Percentiles rank a stretch among this genome's conserved stretches.
Evolutionary conservation across 1,140 invertebrate species (phyloP).

Genomic region (Drosophila kohkoa): DNA sequence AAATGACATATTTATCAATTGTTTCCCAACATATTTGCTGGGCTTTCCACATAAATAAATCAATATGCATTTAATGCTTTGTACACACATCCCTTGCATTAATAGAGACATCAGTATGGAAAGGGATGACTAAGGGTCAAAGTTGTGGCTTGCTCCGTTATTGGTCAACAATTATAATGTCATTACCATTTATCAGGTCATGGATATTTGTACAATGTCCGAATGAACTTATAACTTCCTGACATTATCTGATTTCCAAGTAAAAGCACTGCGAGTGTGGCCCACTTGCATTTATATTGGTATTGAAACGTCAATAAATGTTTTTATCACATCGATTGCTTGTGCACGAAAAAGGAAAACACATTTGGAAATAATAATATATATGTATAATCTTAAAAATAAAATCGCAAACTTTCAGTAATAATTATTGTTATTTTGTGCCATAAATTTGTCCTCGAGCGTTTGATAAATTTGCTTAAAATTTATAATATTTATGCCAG

Average conservation of each 20-base stretch:
- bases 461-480: constrained; percentile 34
- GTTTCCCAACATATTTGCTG: neutral
- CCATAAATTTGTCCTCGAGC: constrained; percentile 25
- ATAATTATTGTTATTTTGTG: constrained; percentile 36
- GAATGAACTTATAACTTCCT: no score
- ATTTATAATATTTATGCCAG: constrained; percentile 35
- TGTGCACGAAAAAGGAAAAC: neutral
- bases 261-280: constrained; percentile 3
- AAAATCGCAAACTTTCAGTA: constrained; percentile 5
- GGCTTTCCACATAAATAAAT: constrained; percentile 1
- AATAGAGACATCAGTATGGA: neutral
- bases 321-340: constrained; percentile 16
- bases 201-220: neutral
- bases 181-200: constrained; percentile 15
- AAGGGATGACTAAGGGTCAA: neutral
- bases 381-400: constrained; percentile 17
- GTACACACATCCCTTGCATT: neutral
- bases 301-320: constrained; percentile 42
- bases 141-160: neutral
- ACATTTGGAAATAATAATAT: constrained; percentile 10
- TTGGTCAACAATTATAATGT: neutral
- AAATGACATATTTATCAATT: constrained; percentile 16
- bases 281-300: neutral
- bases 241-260: neutral
- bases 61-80: neutral